phyloP scores from a whole-genome alignment of 2,113 vertebrate genomes.

The Aplodontia rufa region DNA sequence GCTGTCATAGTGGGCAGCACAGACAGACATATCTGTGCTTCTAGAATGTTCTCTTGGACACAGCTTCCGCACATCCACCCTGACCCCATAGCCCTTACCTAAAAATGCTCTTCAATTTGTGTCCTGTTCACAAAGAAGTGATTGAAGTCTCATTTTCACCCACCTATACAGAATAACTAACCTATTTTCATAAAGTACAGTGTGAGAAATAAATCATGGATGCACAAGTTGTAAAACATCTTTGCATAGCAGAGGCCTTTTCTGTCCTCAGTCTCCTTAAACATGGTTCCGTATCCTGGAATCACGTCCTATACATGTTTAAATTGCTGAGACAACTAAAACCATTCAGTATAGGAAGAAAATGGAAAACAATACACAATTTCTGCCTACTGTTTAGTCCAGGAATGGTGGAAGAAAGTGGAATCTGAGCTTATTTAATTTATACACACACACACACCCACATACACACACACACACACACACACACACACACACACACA shows the following conservation, averaged over 20 bases:
- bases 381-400: background rate
- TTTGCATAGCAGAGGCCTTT: background rate
- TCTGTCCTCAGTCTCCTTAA: background rate
- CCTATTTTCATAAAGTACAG: background rate
- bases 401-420: background rate
- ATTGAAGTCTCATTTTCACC: background rate
- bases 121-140: background rate
- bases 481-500: rapidly evolving
- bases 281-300: background rate
- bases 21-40: background rate
- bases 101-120: background rate
- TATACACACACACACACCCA: background rate
- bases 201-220: background rate
- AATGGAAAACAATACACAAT: background rate
- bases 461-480: rapidly evolving
- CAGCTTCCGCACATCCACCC: background rate
- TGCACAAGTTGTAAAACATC: background rate
- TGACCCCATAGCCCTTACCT: background rate
- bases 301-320: background rate
- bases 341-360: background rate
- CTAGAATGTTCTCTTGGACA: background rate
- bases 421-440: background rate
- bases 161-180: background rate
- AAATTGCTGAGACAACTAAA: background rate
- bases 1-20: background rate